These are phyloP conservation scores for Cylindroiulus punctatus DNA, from an alignment of 2,888 invertebrate genomes.

Conservation along the genomic window DNA sequence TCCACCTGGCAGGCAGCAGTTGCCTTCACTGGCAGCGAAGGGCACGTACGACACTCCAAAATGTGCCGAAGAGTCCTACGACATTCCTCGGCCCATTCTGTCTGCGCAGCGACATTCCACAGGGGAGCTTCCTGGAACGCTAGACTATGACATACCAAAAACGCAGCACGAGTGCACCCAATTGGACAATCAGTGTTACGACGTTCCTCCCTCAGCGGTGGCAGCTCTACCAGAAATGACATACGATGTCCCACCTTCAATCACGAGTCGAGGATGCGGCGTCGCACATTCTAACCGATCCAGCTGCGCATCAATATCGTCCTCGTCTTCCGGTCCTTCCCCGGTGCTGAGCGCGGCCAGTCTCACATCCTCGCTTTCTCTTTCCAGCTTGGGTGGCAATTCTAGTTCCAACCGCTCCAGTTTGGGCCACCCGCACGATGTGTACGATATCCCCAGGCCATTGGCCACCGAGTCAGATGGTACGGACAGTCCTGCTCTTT, in stretches of 20 bases:
- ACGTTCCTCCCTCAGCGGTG: slow-evolving; percentile 29
- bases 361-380: slow-evolving; percentile 68
- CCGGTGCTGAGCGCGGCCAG: slow-evolving; percentile 67
- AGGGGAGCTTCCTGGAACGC: slow-evolving; percentile 29
- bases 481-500: slow-evolving; percentile 67
- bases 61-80: slow-evolving; percentile 60
- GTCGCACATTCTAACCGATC: slow-evolving; percentile 63
- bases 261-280: neutral
- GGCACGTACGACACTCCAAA: slow-evolving; percentile 44
- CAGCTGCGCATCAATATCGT: slow-evolving; percentile 65
- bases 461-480: slow-evolving; percentile 63
- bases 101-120: slow-evolving; percentile 21
- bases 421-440: slow-evolving; percentile 67
- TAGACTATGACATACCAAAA: slow-evolving; percentile 54
- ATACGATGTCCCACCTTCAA: slow-evolving; percentile 53
- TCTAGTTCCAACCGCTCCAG: slow-evolving; percentile 63
- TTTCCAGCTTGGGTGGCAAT: slow-evolving; percentile 65
- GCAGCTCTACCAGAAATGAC: slow-evolving; percentile 8
- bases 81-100: slow-evolving; percentile 61
- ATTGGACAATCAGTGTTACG: neutral
- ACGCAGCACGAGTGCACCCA: neutral
- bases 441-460: slow-evolving; percentile 75
- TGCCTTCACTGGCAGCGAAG: neutral
- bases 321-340: slow-evolving; percentile 63
- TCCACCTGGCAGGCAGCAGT: neutral